Conservation (phyloP, 1,140 invertebrate species). For the Cotesia typhae region DNA sequence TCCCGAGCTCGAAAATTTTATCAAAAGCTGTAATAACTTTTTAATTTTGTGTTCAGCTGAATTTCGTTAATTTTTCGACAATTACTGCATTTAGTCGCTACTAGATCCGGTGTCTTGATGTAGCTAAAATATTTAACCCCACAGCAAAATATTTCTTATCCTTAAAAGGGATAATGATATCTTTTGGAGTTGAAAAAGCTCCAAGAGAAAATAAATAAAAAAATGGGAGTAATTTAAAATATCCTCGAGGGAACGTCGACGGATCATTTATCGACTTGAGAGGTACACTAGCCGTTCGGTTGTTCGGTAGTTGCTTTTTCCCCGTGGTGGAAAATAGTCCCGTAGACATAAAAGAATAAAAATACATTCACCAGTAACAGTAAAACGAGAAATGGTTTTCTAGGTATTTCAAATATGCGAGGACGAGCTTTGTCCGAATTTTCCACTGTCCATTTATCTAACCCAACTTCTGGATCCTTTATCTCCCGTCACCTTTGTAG, state of each 20-base stretch:
- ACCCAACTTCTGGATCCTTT: conserved; percentile 34
- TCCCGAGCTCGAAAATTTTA: background rate
- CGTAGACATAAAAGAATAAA: too few species aligned
- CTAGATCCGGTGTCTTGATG: too few species aligned
- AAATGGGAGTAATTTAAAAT: conserved; percentile 15
- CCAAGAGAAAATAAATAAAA: too few species aligned
- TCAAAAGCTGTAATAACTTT: conserved; percentile 1
- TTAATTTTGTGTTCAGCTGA: too few species aligned
- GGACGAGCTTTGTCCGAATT: conserved; percentile 56
- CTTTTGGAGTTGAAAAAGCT: background rate
- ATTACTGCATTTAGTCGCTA: too few species aligned
- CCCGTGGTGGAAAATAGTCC: conserved; percentile 7
- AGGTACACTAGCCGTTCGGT: too few species aligned
- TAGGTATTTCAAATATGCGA: conserved; percentile 51
- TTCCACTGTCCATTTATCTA: conserved; percentile 55
- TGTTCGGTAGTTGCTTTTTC: conserved; percentile 11
- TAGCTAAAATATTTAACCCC: background rate
- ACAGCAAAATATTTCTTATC: conserved; percentile 10
- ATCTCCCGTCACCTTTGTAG: conserved; percentile 19
- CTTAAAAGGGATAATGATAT: conserved; percentile 8
- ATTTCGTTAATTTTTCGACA: too few species aligned
- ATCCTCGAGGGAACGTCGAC: background rate
- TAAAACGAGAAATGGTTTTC: conserved; percentile 37
- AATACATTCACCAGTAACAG: background rate
- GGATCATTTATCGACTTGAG: conserved; percentile 17